These are phyloP conservation scores for Frankliniella intonsa DNA, from an alignment of 2,888 invertebrate genomes.

Conservation along the genomic window DNA sequence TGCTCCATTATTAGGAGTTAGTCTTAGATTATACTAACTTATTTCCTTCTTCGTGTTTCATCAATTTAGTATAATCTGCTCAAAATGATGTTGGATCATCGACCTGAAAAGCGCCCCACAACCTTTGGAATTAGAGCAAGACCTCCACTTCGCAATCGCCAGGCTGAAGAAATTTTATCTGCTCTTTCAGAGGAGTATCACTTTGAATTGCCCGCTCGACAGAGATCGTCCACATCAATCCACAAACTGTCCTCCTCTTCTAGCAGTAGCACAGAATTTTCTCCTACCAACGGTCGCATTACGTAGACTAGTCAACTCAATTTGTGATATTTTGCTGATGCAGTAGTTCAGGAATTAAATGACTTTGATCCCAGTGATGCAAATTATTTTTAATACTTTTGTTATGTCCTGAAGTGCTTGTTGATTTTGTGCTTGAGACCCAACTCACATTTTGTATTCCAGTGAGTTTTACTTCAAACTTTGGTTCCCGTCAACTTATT, in stretches of 20 bases:
- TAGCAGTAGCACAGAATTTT: not conserved
- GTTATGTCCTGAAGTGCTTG: not conserved
- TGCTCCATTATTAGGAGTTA: constrained; percentile 23
- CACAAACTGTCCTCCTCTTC: not conserved
- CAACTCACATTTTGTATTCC: not conserved
- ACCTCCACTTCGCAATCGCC: constrained; percentile 53
- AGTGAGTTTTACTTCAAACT: not conserved
- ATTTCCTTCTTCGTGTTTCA: constrained; percentile 37
- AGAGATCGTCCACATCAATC: not conserved
- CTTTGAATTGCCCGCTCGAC: constrained; percentile 39
- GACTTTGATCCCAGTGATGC: not conserved
- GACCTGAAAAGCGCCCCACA: constrained; percentile 69
- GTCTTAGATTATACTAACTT: constrained; percentile 22
- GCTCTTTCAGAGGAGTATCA: constrained; percentile 36
- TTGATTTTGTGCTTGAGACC: not conserved
- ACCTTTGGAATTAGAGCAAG: constrained; percentile 64
- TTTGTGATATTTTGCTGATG: not conserved
- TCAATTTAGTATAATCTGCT: constrained; percentile 63
- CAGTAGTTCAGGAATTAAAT: not conserved
- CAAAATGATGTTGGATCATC: constrained; percentile 68
- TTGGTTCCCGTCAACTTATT: not conserved
- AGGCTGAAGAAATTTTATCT: constrained; percentile 38
- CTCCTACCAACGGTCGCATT: not conserved
- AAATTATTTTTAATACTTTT: not conserved
- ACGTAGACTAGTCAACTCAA: not conserved